Percentiles rank a stretch among this genome's conserved stretches.
These are phyloP conservation scores for Hypolimnas misippus DNA, from an alignment of 2,888 invertebrate genomes.

Conservation along the genomic window DNA sequence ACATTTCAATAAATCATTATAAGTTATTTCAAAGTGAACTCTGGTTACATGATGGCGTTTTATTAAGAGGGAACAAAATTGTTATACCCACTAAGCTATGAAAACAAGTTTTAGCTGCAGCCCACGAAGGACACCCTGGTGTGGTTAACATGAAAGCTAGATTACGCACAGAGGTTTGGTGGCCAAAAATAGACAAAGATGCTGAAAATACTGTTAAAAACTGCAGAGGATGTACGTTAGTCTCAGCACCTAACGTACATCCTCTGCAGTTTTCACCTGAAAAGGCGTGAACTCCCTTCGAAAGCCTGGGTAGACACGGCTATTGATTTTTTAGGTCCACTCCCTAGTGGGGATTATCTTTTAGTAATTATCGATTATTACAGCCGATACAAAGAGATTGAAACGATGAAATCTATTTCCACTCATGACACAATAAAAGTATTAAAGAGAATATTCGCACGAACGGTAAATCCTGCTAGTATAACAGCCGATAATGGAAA, in stretches of 20 bases:
- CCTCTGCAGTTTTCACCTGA: no score
- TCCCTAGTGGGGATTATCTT: constrained; percentile 42
- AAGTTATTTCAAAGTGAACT: no score
- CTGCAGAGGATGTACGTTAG: constrained; percentile 43
- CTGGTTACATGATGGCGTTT: constrained; percentile 46
- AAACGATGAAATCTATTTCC: no score
- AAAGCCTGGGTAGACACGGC: constrained; percentile 45
- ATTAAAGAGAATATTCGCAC: no score
- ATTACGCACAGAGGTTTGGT: constrained; percentile 56
- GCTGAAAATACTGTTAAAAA: constrained; percentile 36
- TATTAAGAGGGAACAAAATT: constrained; percentile 41
- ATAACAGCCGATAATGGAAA: constrained; percentile 45
- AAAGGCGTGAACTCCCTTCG: constrained; percentile 39
- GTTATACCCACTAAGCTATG: constrained; percentile 40
- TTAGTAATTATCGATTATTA: no score
- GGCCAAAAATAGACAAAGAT: constrained; percentile 52
- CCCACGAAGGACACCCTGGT: constrained; percentile 51
- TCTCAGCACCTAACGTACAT: constrained; percentile 37
- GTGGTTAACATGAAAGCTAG: constrained; percentile 57
- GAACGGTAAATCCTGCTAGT: constrained; percentile 41
- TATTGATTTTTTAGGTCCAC: constrained; percentile 42
- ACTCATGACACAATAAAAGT: no score
- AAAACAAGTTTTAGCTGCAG: constrained; percentile 34
- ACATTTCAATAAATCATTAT: no score
- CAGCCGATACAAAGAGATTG: no score